phyloP scores from a whole-genome alignment of 2,797 vertebrate genomes.

The Serranus cabrilla region DNA sequence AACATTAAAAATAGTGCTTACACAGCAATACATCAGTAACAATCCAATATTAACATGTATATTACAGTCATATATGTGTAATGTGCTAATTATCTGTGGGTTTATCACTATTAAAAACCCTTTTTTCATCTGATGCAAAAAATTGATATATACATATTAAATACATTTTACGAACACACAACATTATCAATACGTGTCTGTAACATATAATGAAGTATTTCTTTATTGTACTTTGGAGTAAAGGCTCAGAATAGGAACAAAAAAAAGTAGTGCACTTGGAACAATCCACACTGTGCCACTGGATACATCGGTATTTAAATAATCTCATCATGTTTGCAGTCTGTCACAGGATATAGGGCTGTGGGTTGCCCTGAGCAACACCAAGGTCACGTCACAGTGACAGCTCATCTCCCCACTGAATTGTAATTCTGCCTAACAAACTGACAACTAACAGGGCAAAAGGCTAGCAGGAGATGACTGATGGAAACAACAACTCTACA shows the following conservation, averaged over 20 bases:
- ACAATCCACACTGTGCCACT: neutral
- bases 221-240: neutral
- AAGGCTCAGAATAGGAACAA: neutral
- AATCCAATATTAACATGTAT: neutral
- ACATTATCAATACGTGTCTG: neutral
- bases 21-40: neutral
- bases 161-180: neutral
- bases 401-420: constrained; percentile 65
- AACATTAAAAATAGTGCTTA: neutral
- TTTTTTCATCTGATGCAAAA: neutral
- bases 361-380: constrained; percentile 39
- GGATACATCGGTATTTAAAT: constrained; percentile 26
- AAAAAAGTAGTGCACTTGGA: neutral
- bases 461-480: constrained; percentile 40
- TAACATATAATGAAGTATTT: neutral
- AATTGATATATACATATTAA: neutral
- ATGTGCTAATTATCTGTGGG: neutral
- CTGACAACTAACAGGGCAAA: constrained; percentile 47
- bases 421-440: constrained; percentile 66
- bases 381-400: constrained; percentile 56
- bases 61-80: neutral
- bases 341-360: constrained; percentile 39
- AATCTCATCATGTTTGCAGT: constrained; percentile 50
- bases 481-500: constrained; percentile 32
- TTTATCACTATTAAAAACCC: neutral